phyloP scores from a whole-genome alignment of 2,113 vertebrate genomes.

The Apus apus region DNA sequence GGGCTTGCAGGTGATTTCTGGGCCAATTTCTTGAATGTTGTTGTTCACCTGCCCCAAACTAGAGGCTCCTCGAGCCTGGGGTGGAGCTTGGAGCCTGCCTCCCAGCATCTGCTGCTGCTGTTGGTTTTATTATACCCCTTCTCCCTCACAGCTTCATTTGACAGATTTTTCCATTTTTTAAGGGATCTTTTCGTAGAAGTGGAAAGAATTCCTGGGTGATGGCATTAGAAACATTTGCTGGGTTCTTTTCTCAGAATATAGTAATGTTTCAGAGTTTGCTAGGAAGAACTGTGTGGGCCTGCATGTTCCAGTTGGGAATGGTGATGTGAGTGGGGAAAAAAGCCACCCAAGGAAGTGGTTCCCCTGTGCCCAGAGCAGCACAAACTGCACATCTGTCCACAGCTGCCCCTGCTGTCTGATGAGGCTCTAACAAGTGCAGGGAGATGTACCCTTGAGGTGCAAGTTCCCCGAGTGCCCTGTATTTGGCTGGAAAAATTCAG shows the following conservation, averaged over 20 bases:
- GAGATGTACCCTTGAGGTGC: fast-evolving
- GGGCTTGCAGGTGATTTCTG: not conserved
- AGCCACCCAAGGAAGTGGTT: not conserved
- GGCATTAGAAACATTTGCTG: not conserved
- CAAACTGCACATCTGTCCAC: not conserved
- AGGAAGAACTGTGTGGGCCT: not conserved
- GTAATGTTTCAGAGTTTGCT: not conserved
- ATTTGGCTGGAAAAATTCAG: fast-evolving
- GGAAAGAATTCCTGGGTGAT: not conserved
- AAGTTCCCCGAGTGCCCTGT: fast-evolving
- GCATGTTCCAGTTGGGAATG: not conserved
- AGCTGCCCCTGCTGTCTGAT: fast-evolving
- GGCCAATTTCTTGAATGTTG: not conserved
- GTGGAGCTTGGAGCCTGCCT: not conserved
- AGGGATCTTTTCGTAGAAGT: constrained; percentile 11
- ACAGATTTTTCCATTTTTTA: constrained; percentile 7
- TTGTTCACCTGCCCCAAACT: not conserved
- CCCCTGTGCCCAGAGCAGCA: not conserved
- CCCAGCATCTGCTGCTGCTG: not conserved
- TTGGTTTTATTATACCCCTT: not conserved
- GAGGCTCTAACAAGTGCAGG: fast-evolving
- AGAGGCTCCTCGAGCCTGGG: not conserved
- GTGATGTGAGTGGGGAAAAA: not conserved
- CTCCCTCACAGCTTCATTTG: not conserved
- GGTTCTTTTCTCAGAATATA: not conserved